Conservation (phyloP, 2,113 vertebrate species). For the Amblyornis subalaris region DNA sequence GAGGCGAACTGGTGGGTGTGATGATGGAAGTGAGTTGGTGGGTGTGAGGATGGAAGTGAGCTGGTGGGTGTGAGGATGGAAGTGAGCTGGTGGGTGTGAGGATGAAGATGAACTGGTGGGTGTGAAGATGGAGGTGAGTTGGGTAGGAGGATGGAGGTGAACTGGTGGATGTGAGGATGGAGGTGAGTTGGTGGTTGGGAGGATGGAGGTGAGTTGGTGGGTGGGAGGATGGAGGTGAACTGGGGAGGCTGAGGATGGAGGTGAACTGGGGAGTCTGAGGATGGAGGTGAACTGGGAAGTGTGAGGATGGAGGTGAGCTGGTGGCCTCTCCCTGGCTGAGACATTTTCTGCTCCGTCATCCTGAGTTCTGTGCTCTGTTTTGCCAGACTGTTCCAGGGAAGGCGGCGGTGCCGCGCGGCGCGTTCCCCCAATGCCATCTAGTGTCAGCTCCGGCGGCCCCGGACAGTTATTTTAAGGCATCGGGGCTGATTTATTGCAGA, state of each 20-base stretch:
- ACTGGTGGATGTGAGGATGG: neutral
- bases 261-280: neutral
- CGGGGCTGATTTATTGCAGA: slow-evolving; percentile 21
- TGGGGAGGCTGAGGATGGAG: neutral
- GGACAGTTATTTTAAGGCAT: neutral
- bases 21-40: neutral
- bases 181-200: neutral
- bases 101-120: fast-evolving
- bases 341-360: slow-evolving; percentile 67
- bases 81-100: neutral
- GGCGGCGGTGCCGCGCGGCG: neutral
- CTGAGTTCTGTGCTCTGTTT: slow-evolving; percentile 27
- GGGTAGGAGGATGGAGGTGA: neutral
- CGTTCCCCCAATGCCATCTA: slow-evolving; percentile 61
- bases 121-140: neutral
- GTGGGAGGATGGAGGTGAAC: neutral
- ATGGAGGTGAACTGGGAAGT: neutral
- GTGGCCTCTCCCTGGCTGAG: neutral
- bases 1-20: neutral
- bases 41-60: fast-evolving
- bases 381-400: slow-evolving; percentile 11
- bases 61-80: neutral
- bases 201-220: neutral
- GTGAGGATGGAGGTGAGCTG: neutral
- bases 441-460: neutral